Evolutionary conservation across 2,888 invertebrate species (phyloP), one percentile per base, ranked within the genome.

Genomic region (Hecatera dysodea): DNA sequence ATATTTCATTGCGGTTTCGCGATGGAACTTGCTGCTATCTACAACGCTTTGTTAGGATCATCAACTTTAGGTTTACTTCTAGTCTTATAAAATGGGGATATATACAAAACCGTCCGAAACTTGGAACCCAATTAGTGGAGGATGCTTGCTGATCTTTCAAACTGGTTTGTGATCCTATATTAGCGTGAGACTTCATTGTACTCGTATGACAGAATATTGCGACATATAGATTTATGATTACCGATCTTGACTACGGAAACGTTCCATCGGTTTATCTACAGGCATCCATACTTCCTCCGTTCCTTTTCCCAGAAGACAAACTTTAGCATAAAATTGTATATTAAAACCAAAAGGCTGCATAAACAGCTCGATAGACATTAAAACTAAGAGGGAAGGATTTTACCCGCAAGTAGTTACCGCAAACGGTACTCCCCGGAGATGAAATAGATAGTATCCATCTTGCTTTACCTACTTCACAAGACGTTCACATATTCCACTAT

Each of bases 371-470:
- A 84, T 67, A 73, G 61, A 82, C 72, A 84, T 80, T 77, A 72
- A 80, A 80, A 82, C 77, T 82, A 85, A 83, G 80, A 85, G 72
- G 62, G 44, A 76, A 75, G 69, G 67, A 75, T 82, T 83, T 79
- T 73, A 75, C 68, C 74, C 64, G 48, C 69, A 66, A 80, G 64
- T 77, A 68, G 71, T 82, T 73, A 80, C 83, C 75, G 67, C 74
- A 75, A 84, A 71, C 64, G 78, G 44, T 64, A 66, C 73, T 83
- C 85, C 67, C 78, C 67, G 56, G 85, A 81, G 85, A 83, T 85
- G 78, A 80, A 75, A 83, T 71, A 83, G 80, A 80, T 75, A 78
- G 69, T 80, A 78, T 85, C 75, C 75, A 72, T 82, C 83, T 75
- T 80, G 68, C 72, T 72, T 73, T 72, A 50, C 71, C 73, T 71